Evolutionary conservation across 1,140 invertebrate genomes (phyloP).

Genomic region (Lepidostoma basale): DNA sequence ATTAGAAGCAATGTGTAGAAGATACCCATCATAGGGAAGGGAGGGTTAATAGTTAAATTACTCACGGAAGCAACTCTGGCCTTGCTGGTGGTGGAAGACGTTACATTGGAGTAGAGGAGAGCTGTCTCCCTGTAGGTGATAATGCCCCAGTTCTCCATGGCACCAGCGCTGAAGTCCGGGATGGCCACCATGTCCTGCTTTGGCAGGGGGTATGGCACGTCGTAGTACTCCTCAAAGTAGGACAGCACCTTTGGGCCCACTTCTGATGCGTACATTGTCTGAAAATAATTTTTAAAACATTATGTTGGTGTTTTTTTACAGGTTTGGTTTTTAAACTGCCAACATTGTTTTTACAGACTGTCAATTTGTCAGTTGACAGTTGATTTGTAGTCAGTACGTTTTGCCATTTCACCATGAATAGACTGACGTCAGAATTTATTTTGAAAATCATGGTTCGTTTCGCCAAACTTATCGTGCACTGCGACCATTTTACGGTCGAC

Average conservation of each 20-base stretch:
- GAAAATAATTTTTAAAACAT: constrained; percentile 49
- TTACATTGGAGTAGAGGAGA: constrained; percentile 72
- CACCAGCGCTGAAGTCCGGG: constrained; percentile 76
- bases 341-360: too few relatives aligned
- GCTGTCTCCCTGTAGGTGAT: constrained; percentile 69
- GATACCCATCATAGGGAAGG: too few relatives aligned
- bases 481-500: too few relatives aligned
- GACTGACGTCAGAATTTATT: too few relatives aligned
- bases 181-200: constrained; percentile 74
- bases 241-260: constrained; percentile 76
- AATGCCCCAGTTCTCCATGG: constrained; percentile 81
- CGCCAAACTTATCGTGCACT: too few relatives aligned
- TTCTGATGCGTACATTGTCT: constrained; percentile 63
- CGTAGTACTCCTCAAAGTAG: constrained; percentile 66
- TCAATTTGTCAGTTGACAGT: too few relatives aligned
- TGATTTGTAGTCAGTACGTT: too few relatives aligned
- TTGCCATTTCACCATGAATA: too few relatives aligned
- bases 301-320: constrained; percentile 1
- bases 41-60: too few relatives aligned
- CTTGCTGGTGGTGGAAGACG: constrained; percentile 67
- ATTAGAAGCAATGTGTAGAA: too few relatives aligned
- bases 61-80: constrained; percentile 67
- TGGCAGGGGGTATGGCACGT: constrained; percentile 57
- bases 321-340: too few relatives aligned
- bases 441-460: too few relatives aligned